Conservation (phyloP, 2,797 vertebrate genomes). For the Sebastes oblongus region DNA sequence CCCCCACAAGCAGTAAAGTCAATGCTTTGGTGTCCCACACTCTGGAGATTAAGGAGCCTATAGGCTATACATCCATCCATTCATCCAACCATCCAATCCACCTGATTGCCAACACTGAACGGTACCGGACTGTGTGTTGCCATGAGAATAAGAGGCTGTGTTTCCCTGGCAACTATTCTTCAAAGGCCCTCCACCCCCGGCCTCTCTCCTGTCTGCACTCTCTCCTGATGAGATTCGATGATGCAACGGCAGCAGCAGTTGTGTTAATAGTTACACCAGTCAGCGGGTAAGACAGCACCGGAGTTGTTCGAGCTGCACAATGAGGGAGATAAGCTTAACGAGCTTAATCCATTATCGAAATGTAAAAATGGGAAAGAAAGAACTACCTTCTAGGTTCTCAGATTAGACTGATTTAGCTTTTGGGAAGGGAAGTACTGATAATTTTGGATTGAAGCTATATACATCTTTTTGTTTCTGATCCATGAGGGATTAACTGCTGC, state of each 20-base stretch:
- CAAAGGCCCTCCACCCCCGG: conserved; percentile 45
- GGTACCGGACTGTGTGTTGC: conserved; percentile 38
- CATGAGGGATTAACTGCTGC: neutral
- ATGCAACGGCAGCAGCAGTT: conserved; percentile 67
- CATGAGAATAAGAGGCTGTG: conserved; percentile 66
- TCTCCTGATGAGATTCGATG: conserved; percentile 62
- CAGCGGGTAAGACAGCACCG: neutral
- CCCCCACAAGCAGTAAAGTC: neutral
- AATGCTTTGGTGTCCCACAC: conserved; percentile 15
- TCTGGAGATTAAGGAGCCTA: conserved; percentile 35
- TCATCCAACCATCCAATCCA: neutral
- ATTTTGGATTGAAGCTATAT: neutral
- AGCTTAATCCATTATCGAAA: neutral
- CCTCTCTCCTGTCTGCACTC: conserved; percentile 54
- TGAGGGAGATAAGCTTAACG: conserved; percentile 17
- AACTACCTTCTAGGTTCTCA: neutral
- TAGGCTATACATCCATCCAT: conserved; percentile 3
- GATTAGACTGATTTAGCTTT: neutral
- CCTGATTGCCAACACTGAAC: conserved; percentile 45
- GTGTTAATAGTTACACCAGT: conserved; percentile 74
- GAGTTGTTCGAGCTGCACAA: neutral
- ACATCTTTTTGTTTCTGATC: neutral
- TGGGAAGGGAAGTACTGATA: neutral
- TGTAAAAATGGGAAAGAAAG: neutral
- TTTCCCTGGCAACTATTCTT: conserved; percentile 76